These are phyloP conservation scores for Ataeniobius toweri DNA, from an alignment of 2,797 vertebrate species.

Conservation along the genomic window DNA sequence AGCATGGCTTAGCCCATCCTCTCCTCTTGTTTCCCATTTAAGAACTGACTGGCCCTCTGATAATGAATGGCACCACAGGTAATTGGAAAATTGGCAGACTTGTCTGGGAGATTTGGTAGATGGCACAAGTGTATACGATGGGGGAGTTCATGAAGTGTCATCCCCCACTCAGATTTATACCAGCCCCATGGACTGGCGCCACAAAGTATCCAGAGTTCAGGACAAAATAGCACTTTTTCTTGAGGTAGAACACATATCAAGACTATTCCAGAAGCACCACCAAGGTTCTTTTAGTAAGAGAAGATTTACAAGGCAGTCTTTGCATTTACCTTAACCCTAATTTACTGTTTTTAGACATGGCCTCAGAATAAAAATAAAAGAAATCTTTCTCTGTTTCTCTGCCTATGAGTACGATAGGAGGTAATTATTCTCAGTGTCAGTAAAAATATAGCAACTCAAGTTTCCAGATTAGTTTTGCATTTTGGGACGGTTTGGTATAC, in stretches of 20 bases:
- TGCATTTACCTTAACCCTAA: slow-evolving; percentile 47
- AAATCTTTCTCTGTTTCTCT: background rate
- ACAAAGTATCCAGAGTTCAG: slow-evolving; percentile 79
- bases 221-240: slow-evolving; percentile 81
- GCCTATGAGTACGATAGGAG: background rate
- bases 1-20: slow-evolving; percentile 80
- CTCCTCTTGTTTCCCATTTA: slow-evolving; percentile 87
- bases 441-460: background rate
- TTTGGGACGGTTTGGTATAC: background rate
- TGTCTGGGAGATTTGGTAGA: slow-evolving; percentile 92
- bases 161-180: slow-evolving; percentile 86
- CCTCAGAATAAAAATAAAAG: background rate
- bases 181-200: slow-evolving; percentile 74
- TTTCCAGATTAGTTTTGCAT: background rate
- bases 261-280: slow-evolving; percentile 74
- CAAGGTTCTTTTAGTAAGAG: slow-evolving; percentile 76
- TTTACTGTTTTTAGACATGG: slow-evolving; percentile 38
- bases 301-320: slow-evolving; percentile 61
- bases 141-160: slow-evolving; percentile 84
- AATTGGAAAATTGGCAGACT: slow-evolving; percentile 98
- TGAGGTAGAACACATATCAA: slow-evolving; percentile 75
- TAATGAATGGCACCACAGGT: slow-evolving; percentile 91
- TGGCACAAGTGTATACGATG: slow-evolving; percentile 81
- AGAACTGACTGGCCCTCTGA: slow-evolving; percentile 87
- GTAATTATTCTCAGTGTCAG: background rate